Evolutionary conservation across 2,888 invertebrate species (phyloP), one percentile per base, ranked within the genome.

Genomic region (Nineta flava): DNA sequence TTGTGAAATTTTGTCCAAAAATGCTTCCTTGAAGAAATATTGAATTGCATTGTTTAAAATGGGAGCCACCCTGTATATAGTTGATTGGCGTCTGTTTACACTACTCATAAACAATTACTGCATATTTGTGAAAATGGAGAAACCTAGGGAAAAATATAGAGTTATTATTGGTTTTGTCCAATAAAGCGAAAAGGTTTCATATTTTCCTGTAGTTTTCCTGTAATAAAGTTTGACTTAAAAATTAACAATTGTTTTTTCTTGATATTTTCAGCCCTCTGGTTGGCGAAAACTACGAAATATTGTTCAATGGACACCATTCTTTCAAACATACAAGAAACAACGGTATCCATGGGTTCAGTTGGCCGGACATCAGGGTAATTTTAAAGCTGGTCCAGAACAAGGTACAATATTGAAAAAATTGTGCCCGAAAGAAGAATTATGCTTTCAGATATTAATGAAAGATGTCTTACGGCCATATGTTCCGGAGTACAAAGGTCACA

Each of bases 301-400:
- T 54, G 92, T 95, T 21, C 91, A 92, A 64, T 93, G 94, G 91
- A 92, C 93, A 43, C 94, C 94, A 40, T 95, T 95, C 75, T 88
- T 94, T 65, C 94, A 94, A 70, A 93, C 90, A 0, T 94, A 93
- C 75, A 94, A 93, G 69, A 93, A 92, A 65, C 87, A 91, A 67
- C 74, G 88, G 58, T 94, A 94, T 69, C 94, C 93, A 49, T 95
- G 95, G 95, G 88, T 95, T 51, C 95, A 95, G 68, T 74, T 95
- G 42, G 93, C 93, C 13, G 94, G 94, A 1, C 94, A 94, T 65
- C 92, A 94, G 69, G 93, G 93, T 38, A 93, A 92, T 70, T 94
- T 94, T 71, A 87, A 88, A 61, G 88, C 93, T 2, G 94, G 93
- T 1, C 86, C 87, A 2, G 87, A 91, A 59, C 91, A 87, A 59